Evolutionary conservation across 2,797 vertebrate genomes (phyloP), one percentile per base, ranked within the genome.

Genomic region (Chelidonichthys spinosus): DNA sequence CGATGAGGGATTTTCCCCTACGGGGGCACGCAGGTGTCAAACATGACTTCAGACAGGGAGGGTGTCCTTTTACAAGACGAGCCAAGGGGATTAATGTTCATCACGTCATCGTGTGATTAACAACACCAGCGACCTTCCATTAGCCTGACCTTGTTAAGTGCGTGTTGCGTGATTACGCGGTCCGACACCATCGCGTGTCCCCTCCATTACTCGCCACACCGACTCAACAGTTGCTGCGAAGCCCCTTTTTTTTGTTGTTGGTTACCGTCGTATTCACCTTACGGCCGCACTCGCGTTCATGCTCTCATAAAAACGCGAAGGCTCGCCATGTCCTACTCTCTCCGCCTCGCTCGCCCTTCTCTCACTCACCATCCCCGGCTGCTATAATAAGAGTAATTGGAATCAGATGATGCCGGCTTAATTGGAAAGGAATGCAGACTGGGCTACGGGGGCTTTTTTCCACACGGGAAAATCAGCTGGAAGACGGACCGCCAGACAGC

Each of bases 331-430:
- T 71, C 83, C 40, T 67, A 17, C 61, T 77, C 42, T 59, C 54
- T 54, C 35, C n/a, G 35, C n/a, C 55, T 14, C 52, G 4, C 52
- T 54, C 52, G 40, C 62, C 63, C n/a, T 62, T 63, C 67, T 60
- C 74, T 65, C 59, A 53, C 88, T 90, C 84, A 69, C 33, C 85
- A 80, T 86, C 83, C 71, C 77, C 66, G 79, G 75, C 90, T 13
- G 66, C 90, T 95, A 86, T 95, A 95, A 95, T 94, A 95, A 95
- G 88, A 93, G 85, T 92, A 95, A 95, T 92, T 93, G 87, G 88
- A 93, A 87, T 93, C 92, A 92, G 90, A 89, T 92, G 93, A 95
- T 91, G 92, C 61, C 67, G 76, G 83, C 90, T 94, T 95, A 93
- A 95, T 95, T 96, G 94, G 90, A 92, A 63, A 94, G 92, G 90